Conservation (phyloP, 1,140 invertebrate genomes). For the Sesamia nonagrioides region DNA sequence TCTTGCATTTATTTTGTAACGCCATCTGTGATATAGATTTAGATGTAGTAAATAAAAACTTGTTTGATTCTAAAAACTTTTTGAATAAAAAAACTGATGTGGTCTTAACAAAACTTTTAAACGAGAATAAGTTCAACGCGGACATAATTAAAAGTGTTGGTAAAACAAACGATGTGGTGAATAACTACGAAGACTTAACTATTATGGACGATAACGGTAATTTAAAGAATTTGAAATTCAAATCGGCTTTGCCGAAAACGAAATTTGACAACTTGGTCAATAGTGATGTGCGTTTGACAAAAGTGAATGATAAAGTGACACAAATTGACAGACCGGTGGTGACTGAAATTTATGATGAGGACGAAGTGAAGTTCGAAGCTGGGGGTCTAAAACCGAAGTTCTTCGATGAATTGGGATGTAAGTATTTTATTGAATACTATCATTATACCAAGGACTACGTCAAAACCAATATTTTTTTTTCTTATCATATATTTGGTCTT, state of each 20-base stretch:
- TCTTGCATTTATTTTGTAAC: constrained; percentile 53
- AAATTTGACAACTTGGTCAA: constrained; percentile 56
- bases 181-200: constrained; percentile 78
- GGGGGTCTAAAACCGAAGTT: constrained; percentile 65
- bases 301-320: constrained; percentile 53
- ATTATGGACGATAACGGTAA: constrained; percentile 73
- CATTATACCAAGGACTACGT: too few species aligned
- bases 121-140: constrained; percentile 67
- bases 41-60: constrained; percentile 61
- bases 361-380: constrained; percentile 34
- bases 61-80: constrained; percentile 66
- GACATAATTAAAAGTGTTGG: constrained; percentile 66
- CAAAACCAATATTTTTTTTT: too few species aligned
- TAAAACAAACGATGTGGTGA: constrained; percentile 64
- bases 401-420: constrained; percentile 77
- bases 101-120: constrained; percentile 65
- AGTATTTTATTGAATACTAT: constrained; percentile 60
- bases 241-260: constrained; percentile 64
- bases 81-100: constrained; percentile 56
- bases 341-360: constrained; percentile 37
- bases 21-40: constrained; percentile 54
- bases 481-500: too few species aligned
- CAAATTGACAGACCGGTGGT: constrained; percentile 46
- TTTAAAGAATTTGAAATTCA: constrained; percentile 77
- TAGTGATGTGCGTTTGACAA: constrained; percentile 43